Conservation (phyloP, 2,888 invertebrate species). For the Gisinianus flammeolus region DNA sequence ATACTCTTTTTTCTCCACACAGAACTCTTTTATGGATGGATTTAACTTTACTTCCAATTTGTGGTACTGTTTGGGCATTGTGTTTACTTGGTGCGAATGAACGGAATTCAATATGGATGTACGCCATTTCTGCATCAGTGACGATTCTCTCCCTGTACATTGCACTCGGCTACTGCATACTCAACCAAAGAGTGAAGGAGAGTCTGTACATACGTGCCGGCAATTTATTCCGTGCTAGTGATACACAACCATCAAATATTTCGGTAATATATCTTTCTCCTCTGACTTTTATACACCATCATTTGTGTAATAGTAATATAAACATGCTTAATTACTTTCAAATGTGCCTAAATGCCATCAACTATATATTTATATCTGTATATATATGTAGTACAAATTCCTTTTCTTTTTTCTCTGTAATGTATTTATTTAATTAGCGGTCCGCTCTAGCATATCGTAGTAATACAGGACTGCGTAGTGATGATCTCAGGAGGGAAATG, state of each 20-base stretch:
- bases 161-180: slow-evolving; percentile 83
- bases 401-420: too few relatives aligned
- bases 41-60: slow-evolving; percentile 81
- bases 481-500: slow-evolving; percentile 63
- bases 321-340: too few relatives aligned
- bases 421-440: too few relatives aligned
- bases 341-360: not conserved
- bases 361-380: not conserved
- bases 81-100: slow-evolving; percentile 80
- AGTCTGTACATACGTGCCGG: slow-evolving; percentile 73
- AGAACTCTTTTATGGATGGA: slow-evolving; percentile 86
- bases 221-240: slow-evolving; percentile 55
- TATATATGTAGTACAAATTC: too few relatives aligned
- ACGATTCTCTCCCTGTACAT: slow-evolving; percentile 82
- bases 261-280: slow-evolving; percentile 66
- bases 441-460: slow-evolving; percentile 82
- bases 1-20: not conserved
- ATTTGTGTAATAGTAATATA: too few relatives aligned
- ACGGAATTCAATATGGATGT: slow-evolving; percentile 73
- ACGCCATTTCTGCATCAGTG: slow-evolving; percentile 78
- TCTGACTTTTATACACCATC: too few relatives aligned
- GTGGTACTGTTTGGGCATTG: slow-evolving; percentile 85
- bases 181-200: slow-evolving; percentile 82
- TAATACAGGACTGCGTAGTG: slow-evolving; percentile 62
- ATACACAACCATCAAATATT: slow-evolving; percentile 49